Conservation (phyloP, 1,140 invertebrate species). For the Drosophila trapezifrons region DNA sequence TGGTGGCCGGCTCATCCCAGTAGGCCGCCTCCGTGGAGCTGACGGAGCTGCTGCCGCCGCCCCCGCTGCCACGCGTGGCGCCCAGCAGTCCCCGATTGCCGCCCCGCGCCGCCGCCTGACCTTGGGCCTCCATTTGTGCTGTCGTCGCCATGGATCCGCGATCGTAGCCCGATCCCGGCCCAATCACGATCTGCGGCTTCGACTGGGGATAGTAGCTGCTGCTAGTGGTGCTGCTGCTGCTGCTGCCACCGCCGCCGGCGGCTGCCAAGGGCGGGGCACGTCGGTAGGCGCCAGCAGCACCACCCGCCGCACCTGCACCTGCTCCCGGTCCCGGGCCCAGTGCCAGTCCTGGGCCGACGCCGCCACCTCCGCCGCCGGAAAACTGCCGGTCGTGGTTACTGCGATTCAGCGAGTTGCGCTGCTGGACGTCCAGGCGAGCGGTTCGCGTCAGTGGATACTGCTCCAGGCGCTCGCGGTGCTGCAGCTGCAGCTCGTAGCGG, state of each 20-base stretch:
- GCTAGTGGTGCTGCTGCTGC: slow-evolving; percentile 77
- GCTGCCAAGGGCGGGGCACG: slow-evolving; percentile 77
- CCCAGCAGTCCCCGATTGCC: slow-evolving; percentile 49
- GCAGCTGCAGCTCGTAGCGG: slow-evolving; percentile 78
- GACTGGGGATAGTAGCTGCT: slow-evolving; percentile 69
- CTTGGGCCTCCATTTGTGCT: slow-evolving; percentile 20
- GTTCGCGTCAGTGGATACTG: slow-evolving; percentile 79
- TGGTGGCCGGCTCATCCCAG: slow-evolving; percentile 65
- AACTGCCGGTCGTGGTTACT: slow-evolving; percentile 82
- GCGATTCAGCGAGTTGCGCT: slow-evolving; percentile 80
- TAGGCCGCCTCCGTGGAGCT: slow-evolving; percentile 72
- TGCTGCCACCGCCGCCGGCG: slow-evolving; percentile 61
- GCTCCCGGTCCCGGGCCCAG: slow-evolving; percentile 23
- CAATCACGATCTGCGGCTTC: slow-evolving; percentile 79
- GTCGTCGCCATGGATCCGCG: slow-evolving; percentile 45
- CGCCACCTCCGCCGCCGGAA: slow-evolving; percentile 9
- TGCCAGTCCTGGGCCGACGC: neutral
- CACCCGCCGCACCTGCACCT: slow-evolving; percentile 24
- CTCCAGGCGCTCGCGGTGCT: slow-evolving; percentile 78
- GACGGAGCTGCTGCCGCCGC: slow-evolving; percentile 83
- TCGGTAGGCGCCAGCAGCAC: slow-evolving; percentile 60
- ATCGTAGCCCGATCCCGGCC: slow-evolving; percentile 51
- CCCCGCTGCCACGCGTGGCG: slow-evolving; percentile 52
- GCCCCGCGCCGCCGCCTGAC: slow-evolving; percentile 84
- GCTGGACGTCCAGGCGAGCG: slow-evolving; percentile 80